Base-by-base conservation (phyloP, 2,888 invertebrate species). In the Caenorhabditis sp. region DNA sequence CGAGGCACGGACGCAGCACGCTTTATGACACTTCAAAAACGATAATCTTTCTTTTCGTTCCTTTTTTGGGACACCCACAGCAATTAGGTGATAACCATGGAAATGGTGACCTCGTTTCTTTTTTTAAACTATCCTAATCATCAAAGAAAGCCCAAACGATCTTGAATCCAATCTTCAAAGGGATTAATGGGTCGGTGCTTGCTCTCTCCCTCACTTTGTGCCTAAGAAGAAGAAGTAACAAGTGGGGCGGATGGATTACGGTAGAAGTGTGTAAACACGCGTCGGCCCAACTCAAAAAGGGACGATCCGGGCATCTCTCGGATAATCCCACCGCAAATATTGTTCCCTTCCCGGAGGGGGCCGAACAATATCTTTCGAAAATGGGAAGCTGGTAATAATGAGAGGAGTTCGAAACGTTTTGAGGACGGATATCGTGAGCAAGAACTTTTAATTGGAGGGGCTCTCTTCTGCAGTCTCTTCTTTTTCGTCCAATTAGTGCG, bases 231-330 rank as follows among this genome's bases (percentile, higher is more conserved):
- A 50, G n/a, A 59, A 52, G 70, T 53, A 70, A 45, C 70, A 46
- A 70, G 35, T 35, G 52, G 50, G 30, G 39, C 20, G 32, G 37
- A 59, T 59, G 43, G 59, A 61, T 70, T 70, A 70, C 70, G 32
- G 70, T 70, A 53, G 59, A 59, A 59, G 70, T 70, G 70, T 70
- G 70, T 70, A 59, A 53, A 70, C 59, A 70, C 46, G 59, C 59
- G 30, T 5, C 30, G 9, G 30, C 5, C 9, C 6, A 30, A 9
- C 30, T 7, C 30, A 30, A 9, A 30, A 9, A 30, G 30, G 9
- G 30, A 35, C 9, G 35, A 2, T 9, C 11, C 70, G 70, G n/a
- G 70, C 59, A 26, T 39, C 15, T 50, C n/a, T 39, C 13, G 26
- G 11, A 35, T 17, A 41, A 17, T 59, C 58, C 43, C 43, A 46